Base-by-base conservation (phyloP, 2,888 invertebrate genomes). In the Brachypalpus laphriformis region DNA sequence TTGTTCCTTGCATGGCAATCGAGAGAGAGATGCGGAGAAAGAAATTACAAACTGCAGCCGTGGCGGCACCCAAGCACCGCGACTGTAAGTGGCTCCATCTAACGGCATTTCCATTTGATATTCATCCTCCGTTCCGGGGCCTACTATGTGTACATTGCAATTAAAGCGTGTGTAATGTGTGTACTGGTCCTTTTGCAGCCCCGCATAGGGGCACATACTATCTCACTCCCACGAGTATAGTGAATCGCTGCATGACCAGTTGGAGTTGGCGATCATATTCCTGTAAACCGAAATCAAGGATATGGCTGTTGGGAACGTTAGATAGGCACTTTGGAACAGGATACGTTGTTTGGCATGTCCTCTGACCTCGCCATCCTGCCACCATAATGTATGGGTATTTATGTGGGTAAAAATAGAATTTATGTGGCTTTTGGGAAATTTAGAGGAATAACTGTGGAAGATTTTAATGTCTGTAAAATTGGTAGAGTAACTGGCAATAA, bases 401-500 rank as follows among this genome's bases (percentile, higher is more conserved):
- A 83, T 80, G 83, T 83, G 83, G 80, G 83, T 80, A 83, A 83
- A 80, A 80, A 80, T 63, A 51, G 75, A 83, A 83, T 80, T 83
- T 83, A 83, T 83, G 83, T 83, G 83, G 74, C 83, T 83, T 83
- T 83, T 75, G 83, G 83, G 65, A 83, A 83, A 83, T 83, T 80
- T 83, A 83, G 74, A 83, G 83, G 83, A 83, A 83, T 80, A 80
- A 83, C 83, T 80, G 80, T 80, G 80, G 74, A 75, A 83, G 83
- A 80, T 83, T 83, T 83, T 83, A 83, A 83, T 83, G 83, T 75
- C 80, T 83, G 83, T 83, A 83, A 83, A 83, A 80, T 83, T 83
- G 83, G 83, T 83, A 70, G 74, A 75, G 74, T 80, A 80, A 80
- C 80, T 75, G 83, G 83, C 80, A 80, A 83, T 83, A 83, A 83